Conservation (phyloP, 2,888 invertebrate species). For the Bruchidius siliquastri region DNA sequence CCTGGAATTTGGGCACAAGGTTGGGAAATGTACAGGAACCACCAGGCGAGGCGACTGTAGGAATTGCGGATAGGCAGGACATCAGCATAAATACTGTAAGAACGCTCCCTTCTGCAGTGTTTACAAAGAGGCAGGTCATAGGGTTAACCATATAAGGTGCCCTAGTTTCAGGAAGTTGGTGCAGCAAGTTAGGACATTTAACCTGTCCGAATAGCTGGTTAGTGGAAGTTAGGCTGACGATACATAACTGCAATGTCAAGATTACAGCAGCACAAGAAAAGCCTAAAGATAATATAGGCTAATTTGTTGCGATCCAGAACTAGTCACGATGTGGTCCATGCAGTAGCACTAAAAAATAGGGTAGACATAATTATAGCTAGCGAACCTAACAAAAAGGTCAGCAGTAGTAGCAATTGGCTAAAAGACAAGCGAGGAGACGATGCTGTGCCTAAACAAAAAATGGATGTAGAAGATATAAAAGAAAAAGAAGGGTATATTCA, state of each 20-base stretch:
- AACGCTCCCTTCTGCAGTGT: constrained; percentile 2
- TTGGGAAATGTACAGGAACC: constrained; percentile 7
- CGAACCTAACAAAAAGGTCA: not conserved
- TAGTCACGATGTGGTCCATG: not conserved
- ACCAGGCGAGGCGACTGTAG: constrained; percentile 6
- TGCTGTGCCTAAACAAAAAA: no score
- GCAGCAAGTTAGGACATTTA: not conserved
- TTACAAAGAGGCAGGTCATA: constrained; percentile 9
- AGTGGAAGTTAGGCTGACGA: no score
- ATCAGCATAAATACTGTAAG: constrained; percentile 8
- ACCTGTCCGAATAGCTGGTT: not conserved
- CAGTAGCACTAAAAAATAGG: not conserved
- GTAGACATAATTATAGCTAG: not conserved
- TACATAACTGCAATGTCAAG: no score
- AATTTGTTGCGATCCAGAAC: not conserved
- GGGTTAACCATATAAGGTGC: constrained; percentile 6
- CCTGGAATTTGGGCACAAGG: constrained; percentile 9
- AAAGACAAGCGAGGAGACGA: not conserved
- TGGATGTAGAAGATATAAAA: no score
- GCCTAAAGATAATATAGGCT: not conserved
- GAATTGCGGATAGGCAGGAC: constrained; percentile 13
- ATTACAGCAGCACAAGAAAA: no score
- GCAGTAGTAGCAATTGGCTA: not conserved
- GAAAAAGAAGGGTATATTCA: no score
- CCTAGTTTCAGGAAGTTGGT: constrained; percentile 5